Percentiles rank a stretch among this genome's conserved stretches.
These are phyloP conservation scores for Eleutherodactylus coqui DNA, from an alignment of 2,797 vertebrate species.

Conservation along the genomic window DNA sequence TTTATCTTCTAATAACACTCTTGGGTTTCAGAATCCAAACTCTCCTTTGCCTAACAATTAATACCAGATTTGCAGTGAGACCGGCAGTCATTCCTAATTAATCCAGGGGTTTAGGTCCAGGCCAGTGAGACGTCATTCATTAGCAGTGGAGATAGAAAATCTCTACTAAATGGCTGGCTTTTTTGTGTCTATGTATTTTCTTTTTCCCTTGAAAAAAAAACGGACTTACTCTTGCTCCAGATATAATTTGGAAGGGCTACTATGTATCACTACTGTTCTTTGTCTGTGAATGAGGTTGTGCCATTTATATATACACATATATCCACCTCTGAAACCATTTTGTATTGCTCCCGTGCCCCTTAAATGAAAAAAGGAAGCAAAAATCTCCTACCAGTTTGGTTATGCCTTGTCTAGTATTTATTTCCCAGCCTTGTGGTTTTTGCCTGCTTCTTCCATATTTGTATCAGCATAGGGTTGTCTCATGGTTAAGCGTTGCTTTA, in stretches of 20 bases:
- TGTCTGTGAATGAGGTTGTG: not conserved
- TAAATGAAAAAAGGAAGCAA: not conserved
- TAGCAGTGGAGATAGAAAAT: constrained; percentile 55
- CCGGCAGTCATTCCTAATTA: constrained; percentile 62
- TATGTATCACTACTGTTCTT: constrained; percentile 17
- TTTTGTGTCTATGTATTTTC: not conserved
- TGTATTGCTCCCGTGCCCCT: not conserved
- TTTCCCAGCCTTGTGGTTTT: no score
- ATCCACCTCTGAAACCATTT: not conserved
- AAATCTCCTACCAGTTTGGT: not conserved
- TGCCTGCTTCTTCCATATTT: no score
- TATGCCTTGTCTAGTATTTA: no score
- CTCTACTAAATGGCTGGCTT: constrained; percentile 41
- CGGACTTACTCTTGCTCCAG: not conserved
- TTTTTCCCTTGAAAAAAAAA: constrained; percentile 24
- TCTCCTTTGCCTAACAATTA: constrained; percentile 60
- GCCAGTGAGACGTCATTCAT: constrained; percentile 60
- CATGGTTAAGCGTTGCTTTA: no score
- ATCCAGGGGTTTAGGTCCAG: constrained; percentile 55
- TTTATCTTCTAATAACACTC: constrained; percentile 63
- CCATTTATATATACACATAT: not conserved
- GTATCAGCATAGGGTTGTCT: no score
- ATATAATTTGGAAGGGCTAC: not conserved
- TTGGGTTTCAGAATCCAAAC: constrained; percentile 61
- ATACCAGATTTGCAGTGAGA: constrained; percentile 61